Conservation (phyloP, 2,888 invertebrate species). For the Andrena camellia region DNA sequence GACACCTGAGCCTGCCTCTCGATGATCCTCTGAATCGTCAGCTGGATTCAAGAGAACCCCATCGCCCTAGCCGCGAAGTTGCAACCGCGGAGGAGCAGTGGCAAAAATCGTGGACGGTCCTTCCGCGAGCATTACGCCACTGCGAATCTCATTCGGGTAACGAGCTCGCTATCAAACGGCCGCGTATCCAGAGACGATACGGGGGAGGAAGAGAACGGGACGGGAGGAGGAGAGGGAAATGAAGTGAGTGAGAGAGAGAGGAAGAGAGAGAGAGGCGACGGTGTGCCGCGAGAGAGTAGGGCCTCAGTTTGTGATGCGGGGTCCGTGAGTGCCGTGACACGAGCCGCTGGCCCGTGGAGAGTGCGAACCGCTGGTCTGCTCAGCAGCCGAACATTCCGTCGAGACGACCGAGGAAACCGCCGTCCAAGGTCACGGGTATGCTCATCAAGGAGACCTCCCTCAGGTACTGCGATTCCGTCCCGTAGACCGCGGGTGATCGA, state of each 20-base stretch:
- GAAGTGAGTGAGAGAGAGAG: slow-evolving; percentile 37
- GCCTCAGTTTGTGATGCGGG: slow-evolving; percentile 82
- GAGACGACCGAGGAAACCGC: slow-evolving; percentile 65
- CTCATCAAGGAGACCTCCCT: slow-evolving; percentile 84
- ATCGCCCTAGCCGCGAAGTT: neutral
- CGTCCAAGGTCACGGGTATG: slow-evolving; percentile 76
- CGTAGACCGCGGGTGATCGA: slow-evolving; percentile 41
- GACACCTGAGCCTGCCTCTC: neutral
- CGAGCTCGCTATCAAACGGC: slow-evolving; percentile 70
- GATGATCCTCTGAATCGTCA: neutral
- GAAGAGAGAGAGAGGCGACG: slow-evolving; percentile 47
- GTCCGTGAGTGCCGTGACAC: slow-evolving; percentile 79
- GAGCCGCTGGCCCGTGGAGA: slow-evolving; percentile 78
- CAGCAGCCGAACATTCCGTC: slow-evolving; percentile 62
- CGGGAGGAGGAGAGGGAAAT: slow-evolving; percentile 49
- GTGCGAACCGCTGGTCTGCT: slow-evolving; percentile 76
- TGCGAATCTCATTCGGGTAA: slow-evolving; percentile 68
- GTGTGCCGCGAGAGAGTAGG: slow-evolving; percentile 52
- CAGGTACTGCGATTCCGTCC: slow-evolving; percentile 76
- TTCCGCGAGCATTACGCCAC: slow-evolving; percentile 64
- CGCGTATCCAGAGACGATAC: slow-evolving; percentile 62
- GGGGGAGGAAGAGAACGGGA: slow-evolving; percentile 35
- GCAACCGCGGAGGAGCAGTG: neutral
- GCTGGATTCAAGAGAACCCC: neutral
- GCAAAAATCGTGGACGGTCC: neutral